A percentile compares a stretch with the other conserved stretches of the same genome.
Conservation (phyloP, 2,113 vertebrate species). For the Bungarus multicinctus region DNA sequence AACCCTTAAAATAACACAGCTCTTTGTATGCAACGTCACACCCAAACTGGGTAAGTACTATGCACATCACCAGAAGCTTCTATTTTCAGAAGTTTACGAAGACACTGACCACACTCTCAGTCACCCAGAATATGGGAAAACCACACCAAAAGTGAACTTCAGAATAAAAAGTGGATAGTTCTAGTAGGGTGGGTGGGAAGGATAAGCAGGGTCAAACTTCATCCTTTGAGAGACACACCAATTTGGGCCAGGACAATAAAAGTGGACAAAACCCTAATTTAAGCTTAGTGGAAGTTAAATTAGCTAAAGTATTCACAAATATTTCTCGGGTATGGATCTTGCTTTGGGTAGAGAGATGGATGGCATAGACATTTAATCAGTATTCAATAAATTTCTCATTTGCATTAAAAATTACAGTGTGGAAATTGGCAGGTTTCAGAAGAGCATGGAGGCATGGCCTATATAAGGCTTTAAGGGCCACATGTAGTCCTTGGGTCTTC, state of each 20-base stretch:
- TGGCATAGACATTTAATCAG: neutral
- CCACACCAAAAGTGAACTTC: too few relatives aligned
- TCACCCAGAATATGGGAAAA: neutral
- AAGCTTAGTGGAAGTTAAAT: neutral
- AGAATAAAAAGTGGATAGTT: neutral
- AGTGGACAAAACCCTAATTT: neutral
- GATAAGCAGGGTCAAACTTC: neutral
- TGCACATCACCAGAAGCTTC: neutral
- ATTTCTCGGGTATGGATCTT: neutral
- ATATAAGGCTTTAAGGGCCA: neutral
- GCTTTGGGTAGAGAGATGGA: neutral
- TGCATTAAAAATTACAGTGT: neutral
- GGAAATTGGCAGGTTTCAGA: neutral
- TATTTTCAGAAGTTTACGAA: neutral
- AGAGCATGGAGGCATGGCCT: neutral
- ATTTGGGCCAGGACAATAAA: neutral
- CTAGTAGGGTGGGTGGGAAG: neutral
- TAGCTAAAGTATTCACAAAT: neutral
- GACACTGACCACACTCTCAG: neutral
- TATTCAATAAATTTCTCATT: neutral
- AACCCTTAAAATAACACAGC: neutral
- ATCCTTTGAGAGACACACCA: neutral
- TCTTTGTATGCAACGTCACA: neutral
- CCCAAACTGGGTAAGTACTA: neutral
- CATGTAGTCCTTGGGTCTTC: neutral